Percentiles rank a stretch among this genome's conserved stretches.
phyloP scores from a whole-genome alignment of 2,797 vertebrate species.

The Glyptemys insculpta region DNA sequence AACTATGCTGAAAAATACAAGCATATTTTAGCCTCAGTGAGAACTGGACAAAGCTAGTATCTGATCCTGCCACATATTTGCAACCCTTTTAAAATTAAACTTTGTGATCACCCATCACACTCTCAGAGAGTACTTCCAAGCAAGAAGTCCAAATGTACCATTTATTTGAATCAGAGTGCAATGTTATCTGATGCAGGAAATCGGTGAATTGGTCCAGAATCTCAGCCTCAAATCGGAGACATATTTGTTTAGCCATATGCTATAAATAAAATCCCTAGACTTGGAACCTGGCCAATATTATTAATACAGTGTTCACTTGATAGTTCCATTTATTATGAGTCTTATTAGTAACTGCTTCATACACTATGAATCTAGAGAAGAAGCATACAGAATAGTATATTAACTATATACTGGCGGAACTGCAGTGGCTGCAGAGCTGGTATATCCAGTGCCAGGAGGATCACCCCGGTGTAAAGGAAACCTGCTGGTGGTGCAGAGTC shows the following conservation, averaged over 20 bases:
- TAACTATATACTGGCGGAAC: rapidly evolving
- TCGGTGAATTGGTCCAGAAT: constrained; percentile 68
- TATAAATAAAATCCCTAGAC: constrained; percentile 73
- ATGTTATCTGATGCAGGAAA: constrained; percentile 65
- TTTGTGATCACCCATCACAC: background rate
- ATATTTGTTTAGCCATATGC: constrained; percentile 69
- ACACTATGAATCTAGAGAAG: background rate
- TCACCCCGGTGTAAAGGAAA: background rate
- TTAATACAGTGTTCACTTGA: constrained; percentile 46
- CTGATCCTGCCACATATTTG: background rate
- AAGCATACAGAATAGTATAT: rapidly evolving
- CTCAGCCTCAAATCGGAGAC: constrained; percentile 47
- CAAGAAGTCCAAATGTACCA: constrained; percentile 28
- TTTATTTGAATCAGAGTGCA: constrained; percentile 47
- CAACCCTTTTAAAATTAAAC: constrained; percentile 32
- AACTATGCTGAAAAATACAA: background rate
- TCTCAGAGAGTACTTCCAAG: constrained; percentile 27
- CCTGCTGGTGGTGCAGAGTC: rapidly evolving
- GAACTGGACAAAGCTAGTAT: background rate
- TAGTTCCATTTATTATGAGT: background rate
- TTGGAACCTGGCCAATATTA: constrained; percentile 49
- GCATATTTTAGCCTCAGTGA: background rate
- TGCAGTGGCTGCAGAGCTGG: background rate
- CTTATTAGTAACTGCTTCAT: constrained; percentile 31
- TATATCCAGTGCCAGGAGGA: rapidly evolving